Conservation (phyloP, 2,888 invertebrate genomes). For the Xestia c-nigrum region DNA sequence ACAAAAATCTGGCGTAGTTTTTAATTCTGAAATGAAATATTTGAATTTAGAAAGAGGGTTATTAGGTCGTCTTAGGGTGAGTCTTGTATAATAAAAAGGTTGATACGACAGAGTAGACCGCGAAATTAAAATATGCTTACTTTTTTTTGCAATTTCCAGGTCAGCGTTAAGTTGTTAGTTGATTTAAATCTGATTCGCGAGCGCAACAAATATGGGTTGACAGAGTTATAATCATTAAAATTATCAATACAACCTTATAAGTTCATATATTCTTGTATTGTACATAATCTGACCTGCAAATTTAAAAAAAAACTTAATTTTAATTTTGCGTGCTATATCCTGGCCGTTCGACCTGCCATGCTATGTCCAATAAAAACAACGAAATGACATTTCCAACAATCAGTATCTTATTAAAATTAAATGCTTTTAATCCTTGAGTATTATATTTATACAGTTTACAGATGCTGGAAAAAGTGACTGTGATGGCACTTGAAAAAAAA, state of each 20-base stretch:
- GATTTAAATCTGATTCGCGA: not conserved
- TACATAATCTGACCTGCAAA: not conserved
- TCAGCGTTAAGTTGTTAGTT: not conserved
- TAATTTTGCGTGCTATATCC: not conserved
- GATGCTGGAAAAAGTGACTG: not conserved
- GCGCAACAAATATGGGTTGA: not conserved
- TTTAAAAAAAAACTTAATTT: not conserved
- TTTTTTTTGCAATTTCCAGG: not conserved
- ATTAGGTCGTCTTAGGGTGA: no score
- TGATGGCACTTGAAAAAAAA: slow-evolving; percentile 27
- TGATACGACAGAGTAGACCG: not conserved
- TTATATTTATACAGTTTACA: slow-evolving; percentile 4
- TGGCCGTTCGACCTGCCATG: not conserved
- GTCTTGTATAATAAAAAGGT: not conserved
- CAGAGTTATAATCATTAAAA: not conserved
- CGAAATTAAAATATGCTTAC: not conserved
- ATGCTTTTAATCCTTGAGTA: slow-evolving; percentile 14
- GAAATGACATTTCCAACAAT: not conserved
- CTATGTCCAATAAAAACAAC: not conserved
- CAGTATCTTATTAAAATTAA: slow-evolving; percentile 10
- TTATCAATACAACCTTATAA: not conserved
- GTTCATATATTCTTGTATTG: not conserved
- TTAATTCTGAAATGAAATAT: not conserved
- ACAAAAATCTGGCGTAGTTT: not conserved
- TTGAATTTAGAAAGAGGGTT: no score